Evolutionary conservation across 1,140 invertebrate species (phyloP).

Genomic region (Drosophila sucinea): DNA sequence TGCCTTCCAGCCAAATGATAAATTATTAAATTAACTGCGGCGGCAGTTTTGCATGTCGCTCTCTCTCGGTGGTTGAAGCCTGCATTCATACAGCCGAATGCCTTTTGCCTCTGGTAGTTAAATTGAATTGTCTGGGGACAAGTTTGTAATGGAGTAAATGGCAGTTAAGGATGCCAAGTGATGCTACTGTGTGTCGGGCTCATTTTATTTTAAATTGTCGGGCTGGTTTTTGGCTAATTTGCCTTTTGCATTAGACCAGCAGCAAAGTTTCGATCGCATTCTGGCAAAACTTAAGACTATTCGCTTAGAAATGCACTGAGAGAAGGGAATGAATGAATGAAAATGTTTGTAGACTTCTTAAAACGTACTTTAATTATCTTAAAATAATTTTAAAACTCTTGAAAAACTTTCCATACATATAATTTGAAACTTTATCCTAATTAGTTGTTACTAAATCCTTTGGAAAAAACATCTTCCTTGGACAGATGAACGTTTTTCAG

Average conservation of each 20-base stretch:
- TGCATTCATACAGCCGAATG: slow-evolving; percentile 42
- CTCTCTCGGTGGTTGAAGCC: slow-evolving; percentile 17
- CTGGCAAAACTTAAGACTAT: slow-evolving; percentile 19
- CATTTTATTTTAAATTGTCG: slow-evolving; percentile 77
- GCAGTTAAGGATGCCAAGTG: slow-evolving; percentile 57
- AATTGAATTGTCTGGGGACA: slow-evolving; percentile 80
- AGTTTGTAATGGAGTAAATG: slow-evolving; percentile 70
- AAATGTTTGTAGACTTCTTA: background rate
- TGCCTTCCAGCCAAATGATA: slow-evolving; percentile 80
- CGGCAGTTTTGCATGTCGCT: slow-evolving; percentile 69
- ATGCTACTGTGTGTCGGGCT: slow-evolving; percentile 32
- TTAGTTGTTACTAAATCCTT: too few species aligned
- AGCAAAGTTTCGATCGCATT: slow-evolving; percentile 30
- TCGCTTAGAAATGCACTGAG: slow-evolving; percentile 22
- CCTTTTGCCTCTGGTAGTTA: slow-evolving; percentile 57
- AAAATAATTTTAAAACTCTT: too few species aligned
- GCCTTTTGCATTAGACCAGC: slow-evolving; percentile 56
- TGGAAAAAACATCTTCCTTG: too few species aligned
- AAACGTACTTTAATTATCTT: too few species aligned
- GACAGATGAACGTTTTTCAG: background rate
- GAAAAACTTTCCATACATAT: too few species aligned
- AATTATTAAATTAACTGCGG: slow-evolving; percentile 82
- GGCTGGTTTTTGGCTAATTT: slow-evolving; percentile 77
- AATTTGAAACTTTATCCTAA: too few species aligned
- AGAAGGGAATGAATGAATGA: background rate